These are phyloP conservation scores for Drosophila neonasuta DNA, from an alignment of 2,888 invertebrate species.

Conservation along the genomic window DNA sequence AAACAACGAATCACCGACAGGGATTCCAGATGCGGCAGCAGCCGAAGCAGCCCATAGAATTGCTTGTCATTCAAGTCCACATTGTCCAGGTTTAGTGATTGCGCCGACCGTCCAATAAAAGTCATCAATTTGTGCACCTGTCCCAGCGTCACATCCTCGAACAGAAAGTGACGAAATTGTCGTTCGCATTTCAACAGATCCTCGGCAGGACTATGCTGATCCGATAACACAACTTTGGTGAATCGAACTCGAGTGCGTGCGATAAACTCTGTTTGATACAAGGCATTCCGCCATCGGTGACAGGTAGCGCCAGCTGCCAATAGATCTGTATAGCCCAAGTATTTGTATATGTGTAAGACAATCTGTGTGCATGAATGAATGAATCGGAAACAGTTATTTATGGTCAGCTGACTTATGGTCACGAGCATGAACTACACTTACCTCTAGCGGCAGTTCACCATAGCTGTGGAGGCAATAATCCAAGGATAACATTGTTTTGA, in stretches of 20 bases:
- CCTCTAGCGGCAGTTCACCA: slow-evolving; percentile 81
- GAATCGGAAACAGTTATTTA: slow-evolving; percentile 22
- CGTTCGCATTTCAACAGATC: slow-evolving; percentile 74
- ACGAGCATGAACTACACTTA: slow-evolving; percentile 57
- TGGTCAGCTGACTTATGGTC: slow-evolving; percentile 66
- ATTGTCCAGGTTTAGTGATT: slow-evolving; percentile 84
- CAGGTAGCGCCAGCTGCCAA: slow-evolving; percentile 87
- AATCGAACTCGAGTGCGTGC: slow-evolving; percentile 76
- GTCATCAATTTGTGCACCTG: slow-evolving; percentile 84
- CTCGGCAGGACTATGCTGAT: slow-evolving; percentile 74
- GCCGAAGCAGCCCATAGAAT: slow-evolving; percentile 84
- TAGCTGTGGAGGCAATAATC: slow-evolving; percentile 63
- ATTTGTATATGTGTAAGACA: slow-evolving; percentile 86
- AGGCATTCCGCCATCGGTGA: slow-evolving; percentile 86
- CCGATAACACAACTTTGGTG: slow-evolving; percentile 77
- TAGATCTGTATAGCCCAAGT: slow-evolving; percentile 86
- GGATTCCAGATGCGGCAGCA: slow-evolving; percentile 84
- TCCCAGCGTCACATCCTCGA: slow-evolving; percentile 80
- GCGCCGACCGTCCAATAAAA: slow-evolving; percentile 84
- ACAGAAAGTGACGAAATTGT: slow-evolving; percentile 72
- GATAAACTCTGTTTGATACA: slow-evolving; percentile 84
- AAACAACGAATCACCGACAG: slow-evolving; percentile 86
- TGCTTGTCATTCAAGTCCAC: slow-evolving; percentile 87
- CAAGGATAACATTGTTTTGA: slow-evolving; percentile 47
- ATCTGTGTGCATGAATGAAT: slow-evolving; percentile 82